Evolutionary conservation across 2,888 invertebrate genomes (phyloP).

Genomic region (Chymomyza caudatula): DNA sequence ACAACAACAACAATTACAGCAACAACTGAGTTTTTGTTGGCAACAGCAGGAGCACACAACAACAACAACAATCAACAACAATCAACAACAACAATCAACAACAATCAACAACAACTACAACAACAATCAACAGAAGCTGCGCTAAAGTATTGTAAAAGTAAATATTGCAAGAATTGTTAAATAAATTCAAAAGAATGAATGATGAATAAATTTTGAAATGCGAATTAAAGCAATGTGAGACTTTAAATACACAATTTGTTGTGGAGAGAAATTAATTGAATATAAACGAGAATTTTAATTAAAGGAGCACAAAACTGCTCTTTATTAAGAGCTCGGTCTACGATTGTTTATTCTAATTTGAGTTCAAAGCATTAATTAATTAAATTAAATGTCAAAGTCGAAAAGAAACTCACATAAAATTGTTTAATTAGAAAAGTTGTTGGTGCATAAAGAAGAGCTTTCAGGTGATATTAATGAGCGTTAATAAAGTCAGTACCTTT

Average conservation of each 20-base stretch:
- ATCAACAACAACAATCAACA: neutral
- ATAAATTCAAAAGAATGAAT: neutral
- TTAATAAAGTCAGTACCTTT: no score
- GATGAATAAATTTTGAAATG: neutral
- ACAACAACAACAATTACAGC: slow-evolving; percentile 6
- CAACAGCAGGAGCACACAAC: neutral
- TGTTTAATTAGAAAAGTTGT: no score
- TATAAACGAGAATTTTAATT: neutral
- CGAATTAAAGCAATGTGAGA: neutral
- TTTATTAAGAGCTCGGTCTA: neutral
- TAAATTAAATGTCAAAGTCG: neutral
- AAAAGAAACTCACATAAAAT: neutral
- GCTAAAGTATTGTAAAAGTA: neutral
- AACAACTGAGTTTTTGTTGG: neutral
- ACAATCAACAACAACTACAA: neutral
- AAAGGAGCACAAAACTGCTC: no score
- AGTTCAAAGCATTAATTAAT: neutral
- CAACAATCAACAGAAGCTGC: neutral
- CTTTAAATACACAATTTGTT: neutral
- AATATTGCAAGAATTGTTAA: neutral
- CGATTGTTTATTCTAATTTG: neutral
- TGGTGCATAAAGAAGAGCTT: no score
- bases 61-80: neutral
- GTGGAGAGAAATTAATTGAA: neutral
- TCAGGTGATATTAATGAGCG: neutral